Evolutionary conservation across 2,113 vertebrate species (phyloP).

Genomic region (Atractosteus spatula): DNA sequence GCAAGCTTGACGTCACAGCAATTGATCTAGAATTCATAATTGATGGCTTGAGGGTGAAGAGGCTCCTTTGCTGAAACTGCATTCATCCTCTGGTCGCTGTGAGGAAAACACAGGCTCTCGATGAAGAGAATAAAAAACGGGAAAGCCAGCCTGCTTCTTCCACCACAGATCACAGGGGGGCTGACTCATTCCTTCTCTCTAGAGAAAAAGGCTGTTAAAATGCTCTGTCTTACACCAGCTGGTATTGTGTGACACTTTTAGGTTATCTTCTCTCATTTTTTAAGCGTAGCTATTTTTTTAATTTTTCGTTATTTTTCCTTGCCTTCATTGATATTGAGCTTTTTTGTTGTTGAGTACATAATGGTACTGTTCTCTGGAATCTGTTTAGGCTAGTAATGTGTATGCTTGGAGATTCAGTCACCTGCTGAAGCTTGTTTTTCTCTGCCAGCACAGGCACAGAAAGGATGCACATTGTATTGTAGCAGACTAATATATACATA

Average conservation of each 20-base stretch:
- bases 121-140: slow-evolving; percentile 16
- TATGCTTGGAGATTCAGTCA: slow-evolving; percentile 15
- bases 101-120: slow-evolving; percentile 1
- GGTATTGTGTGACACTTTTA: slow-evolving; percentile 52
- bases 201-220: slow-evolving; percentile 47
- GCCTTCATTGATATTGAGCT: slow-evolving; percentile 39
- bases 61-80: slow-evolving; percentile 14
- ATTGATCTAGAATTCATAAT: slow-evolving; percentile 35
- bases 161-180: slow-evolving; percentile 47
- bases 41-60: slow-evolving; percentile 25
- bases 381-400: slow-evolving; percentile 29
- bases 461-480: neutral
- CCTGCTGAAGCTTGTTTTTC: slow-evolving; percentile 29
- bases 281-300: slow-evolving; percentile 12
- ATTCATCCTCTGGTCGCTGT: slow-evolving; percentile 16
- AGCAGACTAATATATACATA: slow-evolving; percentile 7
- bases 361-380: slow-evolving; percentile 32
- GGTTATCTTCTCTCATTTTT: slow-evolving; percentile 43
- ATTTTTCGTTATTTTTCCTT: slow-evolving; percentile 40
- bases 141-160: slow-evolving; percentile 47
- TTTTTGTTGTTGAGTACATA: slow-evolving; percentile 41
- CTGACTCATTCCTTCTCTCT: slow-evolving; percentile 55
- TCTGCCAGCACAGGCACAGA: slow-evolving; percentile 12
- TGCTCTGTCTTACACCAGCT: slow-evolving; percentile 39
- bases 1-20: slow-evolving; percentile 29